Conservation (phyloP, 2,888 invertebrate species). For the Caenorhabditis plicata region DNA sequence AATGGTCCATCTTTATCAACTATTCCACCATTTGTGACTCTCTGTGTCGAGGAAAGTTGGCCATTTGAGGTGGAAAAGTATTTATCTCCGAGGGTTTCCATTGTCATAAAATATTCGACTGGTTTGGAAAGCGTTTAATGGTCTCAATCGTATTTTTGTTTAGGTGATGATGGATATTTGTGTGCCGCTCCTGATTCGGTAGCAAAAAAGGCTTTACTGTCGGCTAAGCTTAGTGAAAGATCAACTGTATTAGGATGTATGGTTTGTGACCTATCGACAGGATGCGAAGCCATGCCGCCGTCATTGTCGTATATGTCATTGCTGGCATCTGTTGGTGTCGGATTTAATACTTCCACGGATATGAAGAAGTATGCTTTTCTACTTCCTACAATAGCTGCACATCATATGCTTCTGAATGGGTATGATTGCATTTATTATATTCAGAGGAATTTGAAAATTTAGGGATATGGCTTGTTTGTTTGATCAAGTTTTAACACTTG, state of each 20-base stretch:
- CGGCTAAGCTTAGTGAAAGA: constrained; percentile 47
- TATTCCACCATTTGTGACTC: constrained; percentile 53
- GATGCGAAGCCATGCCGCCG: constrained; percentile 61
- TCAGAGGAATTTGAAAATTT: constrained; percentile 8
- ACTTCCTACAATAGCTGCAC: constrained; percentile 54
- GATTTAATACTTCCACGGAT: constrained; percentile 50
- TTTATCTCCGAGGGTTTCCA: constrained; percentile 47
- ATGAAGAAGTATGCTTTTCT: constrained; percentile 52
- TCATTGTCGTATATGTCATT: constrained; percentile 54
- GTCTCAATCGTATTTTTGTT: too few species aligned
- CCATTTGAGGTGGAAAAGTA: constrained; percentile 46
- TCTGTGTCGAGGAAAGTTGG: constrained; percentile 52
- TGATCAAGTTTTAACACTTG: constrained; percentile 56
- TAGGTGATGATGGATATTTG: constrained; percentile 58
- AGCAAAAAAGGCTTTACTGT: constrained; percentile 52
- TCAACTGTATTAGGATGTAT: constrained; percentile 48
- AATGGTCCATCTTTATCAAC: constrained; percentile 36
- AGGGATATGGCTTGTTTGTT: constrained; percentile 57
- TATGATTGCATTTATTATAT: constrained; percentile 2
- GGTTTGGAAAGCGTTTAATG: too few species aligned
- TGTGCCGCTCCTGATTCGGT: constrained; percentile 59
- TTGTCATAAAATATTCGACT: constrained; percentile 55
- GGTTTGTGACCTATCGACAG: constrained; percentile 60
- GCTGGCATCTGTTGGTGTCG: constrained; percentile 53
- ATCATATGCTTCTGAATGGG: constrained; percentile 57